Evolutionary conservation across 2,113 vertebrate species (phyloP).

Genomic region (Chaetodon trifascialis): DNA sequence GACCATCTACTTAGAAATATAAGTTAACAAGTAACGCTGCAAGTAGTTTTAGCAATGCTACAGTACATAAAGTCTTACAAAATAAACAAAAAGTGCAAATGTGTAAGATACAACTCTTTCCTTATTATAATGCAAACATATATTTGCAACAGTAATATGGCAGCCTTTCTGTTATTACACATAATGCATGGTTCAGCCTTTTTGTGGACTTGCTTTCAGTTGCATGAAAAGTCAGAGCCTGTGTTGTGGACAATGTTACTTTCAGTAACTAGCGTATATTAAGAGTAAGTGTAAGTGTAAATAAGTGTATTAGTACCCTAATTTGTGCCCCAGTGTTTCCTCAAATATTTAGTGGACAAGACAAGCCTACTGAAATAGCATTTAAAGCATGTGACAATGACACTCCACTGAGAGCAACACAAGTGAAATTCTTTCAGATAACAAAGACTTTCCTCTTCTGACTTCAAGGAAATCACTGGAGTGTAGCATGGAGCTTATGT

Average conservation of each 20-base stretch:
- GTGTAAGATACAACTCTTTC: neutral
- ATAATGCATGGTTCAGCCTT: neutral
- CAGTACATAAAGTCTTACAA: neutral
- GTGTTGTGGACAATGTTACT: constrained; percentile 6
- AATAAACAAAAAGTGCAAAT: neutral
- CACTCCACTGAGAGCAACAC: neutral
- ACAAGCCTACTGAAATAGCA: constrained; percentile 3
- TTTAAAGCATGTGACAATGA: constrained; percentile 11
- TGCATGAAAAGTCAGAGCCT: neutral
- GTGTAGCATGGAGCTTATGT: neutral
- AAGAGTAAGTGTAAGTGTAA: too few species aligned
- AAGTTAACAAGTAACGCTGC: neutral
- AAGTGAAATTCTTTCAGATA: constrained; percentile 12
- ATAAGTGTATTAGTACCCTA: neutral
- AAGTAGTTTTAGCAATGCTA: neutral
- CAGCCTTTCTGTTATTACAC: neutral
- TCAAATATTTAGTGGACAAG: constrained; percentile 9
- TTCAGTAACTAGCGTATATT: neutral
- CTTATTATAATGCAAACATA: neutral
- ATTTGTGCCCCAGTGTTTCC: neutral
- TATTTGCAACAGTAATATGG: neutral
- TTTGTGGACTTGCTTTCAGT: neutral
- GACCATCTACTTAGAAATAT: neutral
- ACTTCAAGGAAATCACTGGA: constrained; percentile 8
- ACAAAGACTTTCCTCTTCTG: constrained; percentile 4